Percentiles rank a stretch among this genome's conserved stretches.
Evolutionary conservation across 1,140 invertebrate species (phyloP).

Genomic region (Tetragnatha versicolor): DNA sequence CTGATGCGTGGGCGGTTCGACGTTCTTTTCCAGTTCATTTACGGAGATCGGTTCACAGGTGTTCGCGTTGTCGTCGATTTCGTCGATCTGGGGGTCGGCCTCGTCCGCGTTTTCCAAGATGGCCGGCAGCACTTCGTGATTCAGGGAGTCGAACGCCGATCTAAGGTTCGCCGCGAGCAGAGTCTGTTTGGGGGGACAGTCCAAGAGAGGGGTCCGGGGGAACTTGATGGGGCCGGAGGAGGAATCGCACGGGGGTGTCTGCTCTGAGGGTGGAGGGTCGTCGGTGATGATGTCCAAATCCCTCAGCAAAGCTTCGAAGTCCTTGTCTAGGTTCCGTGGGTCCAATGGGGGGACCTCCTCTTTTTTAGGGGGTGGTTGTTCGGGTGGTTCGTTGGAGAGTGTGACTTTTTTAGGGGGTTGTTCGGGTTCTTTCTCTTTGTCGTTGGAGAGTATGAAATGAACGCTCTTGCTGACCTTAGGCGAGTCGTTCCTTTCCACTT

Average conservation of each 20-base stretch:
- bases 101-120: conserved; percentile 18
- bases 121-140: conserved; percentile 20
- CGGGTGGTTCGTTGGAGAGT: background rate
- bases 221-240: background rate
- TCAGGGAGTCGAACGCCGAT: background rate
- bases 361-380: background rate
- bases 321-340: conserved; percentile 29
- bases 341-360: background rate
- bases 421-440: background rate
- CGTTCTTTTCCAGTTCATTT: background rate
- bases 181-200: conserved; percentile 1
- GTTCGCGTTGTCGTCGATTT: background rate
- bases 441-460: conserved; percentile 28
- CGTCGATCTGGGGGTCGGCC: background rate
- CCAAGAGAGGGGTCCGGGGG: background rate
- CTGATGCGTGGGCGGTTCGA: background rate
- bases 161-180: background rate
- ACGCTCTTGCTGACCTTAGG: conserved; percentile 13
- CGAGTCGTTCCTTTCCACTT: conserved; percentile 27
- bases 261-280: background rate
- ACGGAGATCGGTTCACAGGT: background rate
- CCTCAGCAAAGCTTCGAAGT: conserved; percentile 14
- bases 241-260: background rate
- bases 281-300: conserved; percentile 33
- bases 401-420: background rate